Evolutionary conservation across 2,113 vertebrate genomes (phyloP).

Genomic region (Barnardius zonarius): DNA sequence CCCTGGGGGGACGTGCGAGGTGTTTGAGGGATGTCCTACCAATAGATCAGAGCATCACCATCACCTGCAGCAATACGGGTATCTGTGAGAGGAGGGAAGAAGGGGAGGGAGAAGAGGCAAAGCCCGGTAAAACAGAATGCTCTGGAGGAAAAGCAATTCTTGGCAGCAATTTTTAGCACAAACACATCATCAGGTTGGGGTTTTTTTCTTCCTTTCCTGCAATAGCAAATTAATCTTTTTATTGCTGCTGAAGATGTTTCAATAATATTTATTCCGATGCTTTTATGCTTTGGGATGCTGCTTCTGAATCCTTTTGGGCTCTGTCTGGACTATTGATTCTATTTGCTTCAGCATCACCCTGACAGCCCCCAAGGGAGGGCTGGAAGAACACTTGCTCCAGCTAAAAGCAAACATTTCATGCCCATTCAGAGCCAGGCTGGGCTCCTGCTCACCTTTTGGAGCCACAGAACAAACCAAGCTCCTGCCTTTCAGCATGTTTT

Average conservation of each 20-base stretch:
- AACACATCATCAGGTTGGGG: neutral
- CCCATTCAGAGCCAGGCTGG: neutral
- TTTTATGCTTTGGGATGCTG: constrained; percentile 33
- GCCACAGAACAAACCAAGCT: neutral
- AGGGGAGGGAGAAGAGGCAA: neutral
- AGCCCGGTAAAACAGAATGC: neutral
- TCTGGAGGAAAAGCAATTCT: constrained; percentile 1
- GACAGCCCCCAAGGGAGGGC: neutral
- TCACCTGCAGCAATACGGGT: neutral
- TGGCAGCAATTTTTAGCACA: neutral
- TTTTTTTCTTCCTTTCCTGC: neutral
- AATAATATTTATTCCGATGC: constrained; percentile 61
- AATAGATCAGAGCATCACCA: neutral
- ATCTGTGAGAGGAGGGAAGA: neutral
- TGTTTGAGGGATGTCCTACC: neutral
- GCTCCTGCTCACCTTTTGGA: neutral
- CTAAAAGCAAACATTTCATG: neutral
- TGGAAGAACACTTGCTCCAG: neutral
- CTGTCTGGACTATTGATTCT: neutral
- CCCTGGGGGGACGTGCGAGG: neutral
- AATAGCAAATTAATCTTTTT: constrained; percentile 62
- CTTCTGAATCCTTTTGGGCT: neutral
- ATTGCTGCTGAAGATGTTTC: constrained; percentile 24
- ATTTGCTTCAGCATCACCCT: neutral
- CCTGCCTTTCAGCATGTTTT: neutral